Evolutionary conservation across 1,140 invertebrate genomes (phyloP).

Genomic region (Metopolophium dirhodum): DNA sequence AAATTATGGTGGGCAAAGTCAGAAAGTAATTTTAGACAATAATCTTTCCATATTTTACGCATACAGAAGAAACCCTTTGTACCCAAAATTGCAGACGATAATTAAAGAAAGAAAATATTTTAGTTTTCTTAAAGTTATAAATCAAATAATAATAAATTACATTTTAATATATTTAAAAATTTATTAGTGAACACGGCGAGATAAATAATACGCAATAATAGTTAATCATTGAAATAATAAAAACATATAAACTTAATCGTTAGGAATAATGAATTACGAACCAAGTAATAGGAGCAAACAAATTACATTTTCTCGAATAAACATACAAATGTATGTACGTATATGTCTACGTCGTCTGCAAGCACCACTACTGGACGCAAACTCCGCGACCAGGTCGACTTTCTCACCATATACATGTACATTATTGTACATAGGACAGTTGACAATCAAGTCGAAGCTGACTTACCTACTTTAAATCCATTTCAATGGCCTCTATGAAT

Average conservation of each 20-base stretch:
- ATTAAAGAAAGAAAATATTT: not conserved
- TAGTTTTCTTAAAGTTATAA: not conserved
- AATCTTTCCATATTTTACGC: conserved; percentile 3
- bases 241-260: not conserved
- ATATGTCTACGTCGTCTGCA: no score
- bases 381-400: no score
- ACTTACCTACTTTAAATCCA: no score
- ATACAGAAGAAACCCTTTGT: not conserved
- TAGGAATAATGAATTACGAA: not conserved
- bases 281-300: not conserved
- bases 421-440: no score
- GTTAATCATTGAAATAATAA: not conserved
- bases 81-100: not conserved
- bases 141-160: not conserved
- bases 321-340: no score
- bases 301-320: not conserved
- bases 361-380: no score
- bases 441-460: no score
- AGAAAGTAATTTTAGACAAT: conserved; percentile 24
- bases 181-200: not conserved
- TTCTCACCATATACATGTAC: no score
- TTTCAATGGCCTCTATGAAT: no score
- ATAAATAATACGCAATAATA: not conserved
- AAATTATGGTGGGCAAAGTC: not conserved
- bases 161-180: not conserved